phyloP scores from a whole-genome alignment of 2,797 vertebrate species.

The Podarcis siculus region DNA sequence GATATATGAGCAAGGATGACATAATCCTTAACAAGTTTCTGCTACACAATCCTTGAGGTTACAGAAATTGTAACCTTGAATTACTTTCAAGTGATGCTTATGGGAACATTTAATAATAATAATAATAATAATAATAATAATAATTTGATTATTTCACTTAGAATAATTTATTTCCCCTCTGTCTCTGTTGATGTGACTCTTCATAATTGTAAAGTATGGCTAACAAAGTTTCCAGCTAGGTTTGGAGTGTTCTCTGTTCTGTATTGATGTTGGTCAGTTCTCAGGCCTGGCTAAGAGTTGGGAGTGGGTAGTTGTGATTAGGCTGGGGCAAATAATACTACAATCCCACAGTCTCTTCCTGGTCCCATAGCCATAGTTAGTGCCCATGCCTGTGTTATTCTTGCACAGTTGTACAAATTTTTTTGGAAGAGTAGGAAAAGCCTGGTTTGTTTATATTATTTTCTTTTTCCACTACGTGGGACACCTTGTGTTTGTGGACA shows the following conservation, averaged over 20 bases:
- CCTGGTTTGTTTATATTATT: background rate
- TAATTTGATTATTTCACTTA: background rate
- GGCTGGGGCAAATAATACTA: background rate
- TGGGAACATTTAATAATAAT: background rate
- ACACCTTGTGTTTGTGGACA: too few species aligned
- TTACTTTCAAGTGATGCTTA: too few species aligned
- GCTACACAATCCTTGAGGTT: background rate
- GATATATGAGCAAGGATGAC: background rate
- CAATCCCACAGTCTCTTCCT: background rate
- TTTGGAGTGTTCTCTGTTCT: background rate
- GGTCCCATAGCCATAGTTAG: background rate
- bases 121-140: too few species aligned
- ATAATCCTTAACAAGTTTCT: background rate
- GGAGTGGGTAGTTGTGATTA: too few species aligned
- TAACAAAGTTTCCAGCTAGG: background rate
- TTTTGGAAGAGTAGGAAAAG: background rate
- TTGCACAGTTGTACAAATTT: background rate
- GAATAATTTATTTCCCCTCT: background rate
- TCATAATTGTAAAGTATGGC: background rate
- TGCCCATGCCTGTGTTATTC: background rate
- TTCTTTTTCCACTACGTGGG: background rate
- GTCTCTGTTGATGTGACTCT: background rate
- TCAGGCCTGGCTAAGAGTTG: background rate
- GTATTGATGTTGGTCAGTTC: background rate
- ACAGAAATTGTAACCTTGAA: too few species aligned